Conservation (phyloP, 2,888 invertebrate genomes). For the Latrodectus hesperus region DNA sequence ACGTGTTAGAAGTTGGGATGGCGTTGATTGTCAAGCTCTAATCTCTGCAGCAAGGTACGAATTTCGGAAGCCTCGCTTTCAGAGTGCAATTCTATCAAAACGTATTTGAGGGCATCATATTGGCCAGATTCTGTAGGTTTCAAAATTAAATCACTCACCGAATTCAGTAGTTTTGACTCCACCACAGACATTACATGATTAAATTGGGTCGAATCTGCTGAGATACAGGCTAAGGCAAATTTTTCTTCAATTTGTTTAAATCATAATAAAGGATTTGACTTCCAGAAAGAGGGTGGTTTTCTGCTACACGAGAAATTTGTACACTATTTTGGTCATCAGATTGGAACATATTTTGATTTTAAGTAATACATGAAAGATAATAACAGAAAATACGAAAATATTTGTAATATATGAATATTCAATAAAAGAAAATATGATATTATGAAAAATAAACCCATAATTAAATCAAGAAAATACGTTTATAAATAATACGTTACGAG, state of each 20-base stretch:
- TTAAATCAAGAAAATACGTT: too few species aligned
- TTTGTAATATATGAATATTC: too few species aligned
- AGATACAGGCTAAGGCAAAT: neutral
- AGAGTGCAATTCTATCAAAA: neutral
- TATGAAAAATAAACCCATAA: too few species aligned
- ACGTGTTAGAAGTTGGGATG: neutral
- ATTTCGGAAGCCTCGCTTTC: neutral
- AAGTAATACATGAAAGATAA: too few species aligned
- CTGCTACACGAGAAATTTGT: neutral
- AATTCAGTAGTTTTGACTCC: neutral
- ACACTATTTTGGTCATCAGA: too few species aligned
- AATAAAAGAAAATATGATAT: too few species aligned
- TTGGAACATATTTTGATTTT: too few species aligned
- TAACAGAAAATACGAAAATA: too few species aligned
- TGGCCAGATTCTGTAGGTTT: neutral
- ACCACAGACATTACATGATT: neutral
- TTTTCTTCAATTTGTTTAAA: constrained; percentile 4
- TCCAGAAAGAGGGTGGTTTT: constrained; percentile 31
- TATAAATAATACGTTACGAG: too few species aligned
- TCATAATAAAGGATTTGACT: constrained; percentile 4
- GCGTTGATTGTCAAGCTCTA: neutral
- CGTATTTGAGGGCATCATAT: neutral
- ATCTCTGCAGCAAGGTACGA: constrained; percentile 6
- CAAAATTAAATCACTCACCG: neutral
- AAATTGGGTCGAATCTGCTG: neutral